phyloP scores from a whole-genome alignment of 2,113 vertebrate species.

The Entelurus aequoreus region DNA sequence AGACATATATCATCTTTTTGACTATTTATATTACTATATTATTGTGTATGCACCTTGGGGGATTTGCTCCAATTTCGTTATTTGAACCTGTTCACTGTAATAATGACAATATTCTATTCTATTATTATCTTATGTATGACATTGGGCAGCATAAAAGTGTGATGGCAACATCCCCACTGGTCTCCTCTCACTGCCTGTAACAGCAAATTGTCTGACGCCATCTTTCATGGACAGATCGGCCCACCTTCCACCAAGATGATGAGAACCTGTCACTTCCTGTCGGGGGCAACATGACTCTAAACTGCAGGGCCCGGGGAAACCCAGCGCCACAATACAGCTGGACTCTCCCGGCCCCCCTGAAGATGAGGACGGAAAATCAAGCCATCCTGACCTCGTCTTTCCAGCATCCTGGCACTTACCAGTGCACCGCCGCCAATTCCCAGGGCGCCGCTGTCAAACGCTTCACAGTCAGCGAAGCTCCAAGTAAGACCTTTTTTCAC shows the following conservation, averaged over 20 bases:
- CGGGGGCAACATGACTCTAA: conserved; percentile 14
- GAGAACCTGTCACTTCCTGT: conserved; percentile 27
- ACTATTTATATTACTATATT: too few relatives aligned
- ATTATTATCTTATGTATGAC: too few relatives aligned
- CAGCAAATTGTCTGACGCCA: background rate
- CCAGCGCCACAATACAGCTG: conserved; percentile 51
- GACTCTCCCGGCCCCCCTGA: background rate
- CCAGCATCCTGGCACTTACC: conserved; percentile 48
- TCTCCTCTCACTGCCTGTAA: too few relatives aligned
- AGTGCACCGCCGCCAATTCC: conserved; percentile 44
- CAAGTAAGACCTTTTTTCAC: conserved; percentile 38
- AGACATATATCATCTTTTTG: too few relatives aligned
- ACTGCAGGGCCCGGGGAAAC: conserved; percentile 60
- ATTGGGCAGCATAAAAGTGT: too few relatives aligned
- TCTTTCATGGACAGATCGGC: conserved; percentile 49
- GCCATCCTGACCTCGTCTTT: conserved; percentile 5
- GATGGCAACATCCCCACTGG: too few relatives aligned
- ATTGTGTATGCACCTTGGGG: too few relatives aligned
- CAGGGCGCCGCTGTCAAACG: conserved; percentile 31
- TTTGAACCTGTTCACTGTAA: too few relatives aligned
- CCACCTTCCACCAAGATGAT: conserved; percentile 14
- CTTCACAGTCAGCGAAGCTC: conserved; percentile 39
- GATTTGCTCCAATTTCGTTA: too few relatives aligned
- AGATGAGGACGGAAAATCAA: background rate
- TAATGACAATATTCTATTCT: too few relatives aligned